Conservation (phyloP, 2,797 vertebrate genomes). For the Hydrolagus colliei region DNA sequence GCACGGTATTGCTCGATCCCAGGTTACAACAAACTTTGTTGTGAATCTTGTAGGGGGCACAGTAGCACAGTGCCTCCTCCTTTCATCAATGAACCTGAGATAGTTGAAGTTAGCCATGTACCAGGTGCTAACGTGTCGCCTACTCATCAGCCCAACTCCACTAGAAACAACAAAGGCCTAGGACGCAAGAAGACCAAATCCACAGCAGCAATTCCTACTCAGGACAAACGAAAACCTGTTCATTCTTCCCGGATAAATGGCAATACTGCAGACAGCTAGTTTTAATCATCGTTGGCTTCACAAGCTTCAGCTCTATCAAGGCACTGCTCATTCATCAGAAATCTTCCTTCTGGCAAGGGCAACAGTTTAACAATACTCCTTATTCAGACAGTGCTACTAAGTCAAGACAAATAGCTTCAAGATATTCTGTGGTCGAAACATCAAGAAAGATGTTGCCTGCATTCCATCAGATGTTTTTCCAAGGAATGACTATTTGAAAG, state of each 20-base stretch:
- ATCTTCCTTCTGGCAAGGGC: conserved; percentile 24
- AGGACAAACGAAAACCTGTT: conserved; percentile 35
- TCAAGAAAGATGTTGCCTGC: conserved; percentile 48
- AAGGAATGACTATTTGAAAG: conserved; percentile 45
- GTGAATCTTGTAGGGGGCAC: conserved; percentile 77
- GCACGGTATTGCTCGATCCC: conserved; percentile 91
- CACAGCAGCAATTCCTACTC: conserved; percentile 38
- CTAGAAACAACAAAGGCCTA: conserved; percentile 38
- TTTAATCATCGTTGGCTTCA: conserved; percentile 40
- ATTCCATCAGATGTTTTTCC: conserved; percentile 9
- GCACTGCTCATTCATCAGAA: conserved; percentile 36
- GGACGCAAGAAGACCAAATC: conserved; percentile 35
- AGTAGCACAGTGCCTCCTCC: conserved; percentile 50
- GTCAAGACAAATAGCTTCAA: conserved; percentile 46
- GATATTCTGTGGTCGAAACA: conserved; percentile 61
- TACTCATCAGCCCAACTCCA: conserved; percentile 38
- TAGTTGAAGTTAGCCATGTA: conserved; percentile 52
- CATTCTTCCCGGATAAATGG: conserved; percentile 43
- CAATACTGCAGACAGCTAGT: conserved; percentile 39
- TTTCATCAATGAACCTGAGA: conserved; percentile 55
- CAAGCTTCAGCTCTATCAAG: conserved; percentile 38
- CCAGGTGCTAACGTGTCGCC: conserved; percentile 52
- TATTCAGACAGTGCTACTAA: conserved; percentile 42
- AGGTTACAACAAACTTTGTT: conserved; percentile 86
- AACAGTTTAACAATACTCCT: conserved; percentile 36